Evolutionary conservation across 2,113 vertebrate species (phyloP), one percentile per base, ranked within the genome.

Genomic region (Ramphastos sulfuratus): DNA sequence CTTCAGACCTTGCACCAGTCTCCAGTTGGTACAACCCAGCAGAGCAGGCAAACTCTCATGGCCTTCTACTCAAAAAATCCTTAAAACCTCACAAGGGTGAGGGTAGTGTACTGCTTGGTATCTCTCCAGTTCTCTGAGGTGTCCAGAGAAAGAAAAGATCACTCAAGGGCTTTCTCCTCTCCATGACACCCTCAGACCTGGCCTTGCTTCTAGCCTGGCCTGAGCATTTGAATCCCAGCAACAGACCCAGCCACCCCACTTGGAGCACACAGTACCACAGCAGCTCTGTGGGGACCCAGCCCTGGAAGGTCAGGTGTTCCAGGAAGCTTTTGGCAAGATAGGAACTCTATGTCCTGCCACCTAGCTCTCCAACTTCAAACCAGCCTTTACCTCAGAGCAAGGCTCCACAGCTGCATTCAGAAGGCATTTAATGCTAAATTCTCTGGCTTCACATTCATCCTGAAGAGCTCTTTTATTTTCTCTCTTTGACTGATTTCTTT

Each of bases 331-430:
- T 93, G 90, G 79, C 85, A 91, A 91, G 46, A 85, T 55, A 52
- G 74, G 92, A 92, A 83, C 79, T 67, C 64, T 2, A 2, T 66
- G 87, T 85, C 81, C 87, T 91, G 87, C 87, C 87, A 96, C 59
- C 63, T 78, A 85, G 60, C 56, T 89, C 76, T 89, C 75, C 75
- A 85, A 31, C 75, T 78, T 89, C 87, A 91, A 89, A 85, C 67
- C 72, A 90, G 60, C 46, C 56, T 95, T 89, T 80, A 73, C 80
- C 64, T 71, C 42, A 0, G 56, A 91, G 33, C 24, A 50, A 70
- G 42, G 52, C 54, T 80, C 56, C 76, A 89, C 87, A 95, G 94
- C 90, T 96, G 87, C 60, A 89, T 91, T 76, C 67, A 66, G 70
- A 92, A 92, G 60, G 55, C 82, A 5, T 87, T 89, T 91, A 75